Base-by-base conservation (phyloP, 1,140 invertebrate species). In the Drosophila sp. region DNA sequence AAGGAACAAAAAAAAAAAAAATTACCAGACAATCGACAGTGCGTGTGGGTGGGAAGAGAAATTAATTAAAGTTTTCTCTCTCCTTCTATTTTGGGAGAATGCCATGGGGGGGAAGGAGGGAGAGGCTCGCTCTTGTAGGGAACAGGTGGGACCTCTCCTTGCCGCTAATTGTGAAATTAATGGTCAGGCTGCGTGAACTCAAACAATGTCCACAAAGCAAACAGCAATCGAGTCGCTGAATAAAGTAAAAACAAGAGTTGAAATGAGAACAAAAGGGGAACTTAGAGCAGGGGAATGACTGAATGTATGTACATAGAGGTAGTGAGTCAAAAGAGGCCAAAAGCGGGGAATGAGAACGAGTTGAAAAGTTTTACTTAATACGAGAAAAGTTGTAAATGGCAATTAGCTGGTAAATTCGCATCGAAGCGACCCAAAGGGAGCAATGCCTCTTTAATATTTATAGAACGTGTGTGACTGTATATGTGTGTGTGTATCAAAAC, bases 111-210 rank as follows among this genome's bases (percentile, higher is more conserved):
- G 30, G 4, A n/a, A 41, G 30, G 6, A 33, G 50, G 11, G 17
- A 23, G 7, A 1, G 63, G 3, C 11, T 5, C 32, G 41, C 4
- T 30, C 6, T n/a, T 10, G 27, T 38, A 7, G 3, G 23, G 10
- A 27, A 40, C 58, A 38, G 58, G 33, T 54, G 47, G 35, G 5
- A 41, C 41, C 30, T 29, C 44, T 66, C 8, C 27, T 41, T 27
- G 67, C 66, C 47, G 82, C 69, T 86, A 86, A 86, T 87, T 86
- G 83, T 81, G 70, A 87, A 86, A 87, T 83, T 86, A 86, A 86
- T 86, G 84, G 81, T 78, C 70, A 86, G 65, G 78, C 84, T 77
- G 72, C 65, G 76, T 79, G 70, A 86, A 87, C 76, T 87, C 72
- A 89, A 86, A 86, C 83, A 86, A 86, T 87, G 79, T 76, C 79